A percentile compares a stretch with the other conserved stretches of the same genome.
Conservation (phyloP, 2,888 invertebrate genomes). For the Drosophila infuscata region DNA sequence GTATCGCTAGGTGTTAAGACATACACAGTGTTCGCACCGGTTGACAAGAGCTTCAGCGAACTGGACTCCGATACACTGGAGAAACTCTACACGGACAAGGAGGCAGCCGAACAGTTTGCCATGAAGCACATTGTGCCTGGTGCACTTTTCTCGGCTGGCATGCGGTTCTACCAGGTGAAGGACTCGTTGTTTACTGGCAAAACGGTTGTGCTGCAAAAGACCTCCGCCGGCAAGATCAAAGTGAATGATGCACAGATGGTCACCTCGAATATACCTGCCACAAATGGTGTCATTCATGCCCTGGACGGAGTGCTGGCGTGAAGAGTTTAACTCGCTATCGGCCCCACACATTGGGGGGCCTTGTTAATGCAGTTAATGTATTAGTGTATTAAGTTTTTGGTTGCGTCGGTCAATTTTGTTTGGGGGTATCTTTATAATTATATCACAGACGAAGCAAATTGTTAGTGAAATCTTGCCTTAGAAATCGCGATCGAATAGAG, state of each 20-base stretch:
- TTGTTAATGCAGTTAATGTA: slow-evolving; percentile 48
- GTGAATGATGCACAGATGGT: slow-evolving; percentile 93
- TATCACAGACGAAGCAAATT: slow-evolving; percentile 54
- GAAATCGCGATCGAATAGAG: slow-evolving; percentile 53
- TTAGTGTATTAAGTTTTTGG: slow-evolving; percentile 42
- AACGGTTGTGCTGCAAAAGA: slow-evolving; percentile 92
- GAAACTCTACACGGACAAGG: slow-evolving; percentile 88
- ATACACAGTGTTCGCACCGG: slow-evolving; percentile 94
- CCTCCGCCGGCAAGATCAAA: slow-evolving; percentile 90
- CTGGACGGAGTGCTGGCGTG: slow-evolving; percentile 89
- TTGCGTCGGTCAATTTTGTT: slow-evolving; percentile 48
- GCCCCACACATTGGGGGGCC: slow-evolving; percentile 28
- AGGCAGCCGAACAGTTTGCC: slow-evolving; percentile 90
- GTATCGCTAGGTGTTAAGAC: slow-evolving; percentile 90
- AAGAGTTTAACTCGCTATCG: slow-evolving; percentile 43
- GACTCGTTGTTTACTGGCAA: slow-evolving; percentile 91
- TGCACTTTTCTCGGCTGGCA: slow-evolving; percentile 93
- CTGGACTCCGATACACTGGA: slow-evolving; percentile 88
- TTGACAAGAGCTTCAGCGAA: slow-evolving; percentile 91
- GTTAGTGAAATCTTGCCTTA: slow-evolving; percentile 78
- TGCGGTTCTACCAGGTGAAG: slow-evolving; percentile 94
- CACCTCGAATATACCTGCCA: slow-evolving; percentile 94
- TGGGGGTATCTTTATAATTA: slow-evolving; percentile 49
- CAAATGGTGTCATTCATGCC: slow-evolving; percentile 95
- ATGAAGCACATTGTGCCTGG: slow-evolving; percentile 91